Percentiles rank a stretch among this genome's conserved stretches.
Conservation (phyloP, 35 echinoderm and acorn worm species). For the Strongylocentrotus purpuratus region DNA sequence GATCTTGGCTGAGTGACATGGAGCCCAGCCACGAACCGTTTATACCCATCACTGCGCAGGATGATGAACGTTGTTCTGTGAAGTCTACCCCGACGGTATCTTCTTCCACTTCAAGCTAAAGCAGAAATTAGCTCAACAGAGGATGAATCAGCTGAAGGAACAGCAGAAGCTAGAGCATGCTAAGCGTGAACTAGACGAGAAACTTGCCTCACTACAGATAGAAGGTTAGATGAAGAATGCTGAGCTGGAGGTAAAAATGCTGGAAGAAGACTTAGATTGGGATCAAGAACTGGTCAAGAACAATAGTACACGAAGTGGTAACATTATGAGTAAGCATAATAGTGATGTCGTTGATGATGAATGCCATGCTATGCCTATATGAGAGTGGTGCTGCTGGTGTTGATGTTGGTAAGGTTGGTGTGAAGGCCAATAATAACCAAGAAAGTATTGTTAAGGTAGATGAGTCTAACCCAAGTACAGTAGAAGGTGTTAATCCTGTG, state of each 20-base stretch:
- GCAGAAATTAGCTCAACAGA: neutral
- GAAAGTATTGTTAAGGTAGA: neutral
- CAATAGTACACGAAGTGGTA: neutral
- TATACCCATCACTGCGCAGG: neutral
- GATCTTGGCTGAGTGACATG: neutral
- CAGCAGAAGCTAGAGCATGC: neutral
- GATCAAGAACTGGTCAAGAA: neutral
- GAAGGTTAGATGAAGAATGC: neutral
- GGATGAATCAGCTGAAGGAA: neutral
- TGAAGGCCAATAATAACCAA: neutral
- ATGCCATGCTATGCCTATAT: neutral
- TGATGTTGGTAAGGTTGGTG: neutral
- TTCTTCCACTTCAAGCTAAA: neutral
- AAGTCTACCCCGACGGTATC: neutral
- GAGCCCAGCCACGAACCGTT: neutral
- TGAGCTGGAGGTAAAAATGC: neutral
- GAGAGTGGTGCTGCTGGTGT: neutral
- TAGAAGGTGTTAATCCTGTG: neutral
- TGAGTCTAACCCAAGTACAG: neutral
- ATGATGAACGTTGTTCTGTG: neutral
- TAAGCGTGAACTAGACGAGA: neutral
- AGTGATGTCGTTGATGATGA: neutral
- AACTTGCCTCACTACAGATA: neutral
- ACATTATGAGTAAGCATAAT: neutral
- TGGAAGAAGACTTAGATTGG: neutral